Conservation (phyloP, 2,888 invertebrate genomes). For the Eupithecia subfuscata region DNA sequence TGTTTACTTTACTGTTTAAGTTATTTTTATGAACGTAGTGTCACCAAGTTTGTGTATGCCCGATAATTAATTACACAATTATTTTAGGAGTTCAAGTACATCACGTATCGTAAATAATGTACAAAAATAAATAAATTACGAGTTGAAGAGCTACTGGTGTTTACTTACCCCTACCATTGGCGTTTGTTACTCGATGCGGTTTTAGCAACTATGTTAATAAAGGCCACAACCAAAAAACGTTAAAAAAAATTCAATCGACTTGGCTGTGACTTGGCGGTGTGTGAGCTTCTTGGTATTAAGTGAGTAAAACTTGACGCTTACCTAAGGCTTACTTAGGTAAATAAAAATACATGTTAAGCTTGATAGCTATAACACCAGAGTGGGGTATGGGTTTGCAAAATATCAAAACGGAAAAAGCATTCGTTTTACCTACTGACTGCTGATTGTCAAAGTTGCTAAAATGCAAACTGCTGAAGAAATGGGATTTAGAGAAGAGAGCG, state of each 20-base stretch:
- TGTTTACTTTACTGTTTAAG: not conserved
- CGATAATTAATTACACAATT: slow-evolving; percentile 26
- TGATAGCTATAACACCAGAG: too few relatives aligned
- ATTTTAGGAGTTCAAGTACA: slow-evolving; percentile 33
- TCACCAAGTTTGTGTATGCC: slow-evolving; percentile 10
- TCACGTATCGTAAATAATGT: slow-evolving; percentile 18
- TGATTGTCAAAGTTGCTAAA: not conserved
- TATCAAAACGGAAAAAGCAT: not conserved
- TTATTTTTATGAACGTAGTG: slow-evolving; percentile 20
- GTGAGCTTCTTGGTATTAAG: too few relatives aligned
- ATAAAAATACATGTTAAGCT: too few relatives aligned
- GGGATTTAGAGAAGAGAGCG: too few relatives aligned
- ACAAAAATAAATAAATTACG: slow-evolving; percentile 25
- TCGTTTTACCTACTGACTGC: not conserved
- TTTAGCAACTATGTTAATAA: not conserved
- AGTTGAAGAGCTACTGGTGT: slow-evolving; percentile 41
- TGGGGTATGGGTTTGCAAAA: not conserved
- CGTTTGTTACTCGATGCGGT: not conserved
- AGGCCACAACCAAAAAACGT: not conserved
- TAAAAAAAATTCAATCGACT: too few relatives aligned
- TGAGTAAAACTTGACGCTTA: not conserved
- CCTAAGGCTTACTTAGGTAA: too few relatives aligned
- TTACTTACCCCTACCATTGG: slow-evolving; percentile 27
- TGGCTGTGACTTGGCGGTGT: too few relatives aligned
- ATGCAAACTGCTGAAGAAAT: too few relatives aligned